These are phyloP conservation scores for Microtus montanus DNA, from an alignment of 2,113 vertebrate species.

Conservation along the genomic window DNA sequence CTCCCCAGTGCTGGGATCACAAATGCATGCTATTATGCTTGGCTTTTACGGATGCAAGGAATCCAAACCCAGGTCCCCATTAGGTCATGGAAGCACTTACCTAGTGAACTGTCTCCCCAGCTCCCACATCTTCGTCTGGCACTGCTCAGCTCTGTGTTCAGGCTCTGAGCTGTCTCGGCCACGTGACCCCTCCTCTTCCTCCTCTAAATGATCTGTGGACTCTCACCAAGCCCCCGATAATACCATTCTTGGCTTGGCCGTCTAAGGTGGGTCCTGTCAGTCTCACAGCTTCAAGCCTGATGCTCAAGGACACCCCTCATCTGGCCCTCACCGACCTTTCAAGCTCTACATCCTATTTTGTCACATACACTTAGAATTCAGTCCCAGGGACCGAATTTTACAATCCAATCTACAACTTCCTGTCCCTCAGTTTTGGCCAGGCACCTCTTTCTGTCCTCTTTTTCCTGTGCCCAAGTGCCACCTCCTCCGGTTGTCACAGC, in stretches of 20 bases:
- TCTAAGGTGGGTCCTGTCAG: neutral
- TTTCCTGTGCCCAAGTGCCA: neutral
- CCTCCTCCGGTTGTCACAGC: neutral
- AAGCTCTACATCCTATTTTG: neutral
- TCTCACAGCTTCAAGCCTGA: neutral
- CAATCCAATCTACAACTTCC: neutral
- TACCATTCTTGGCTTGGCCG: neutral
- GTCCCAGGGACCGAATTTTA: neutral
- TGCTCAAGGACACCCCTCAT: neutral
- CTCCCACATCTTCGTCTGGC: too few species aligned
- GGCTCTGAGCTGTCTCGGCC: neutral
- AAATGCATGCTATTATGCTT: neutral
- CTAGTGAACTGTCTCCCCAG: too few species aligned
- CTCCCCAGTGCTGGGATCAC: neutral
- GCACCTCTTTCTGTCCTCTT: slow-evolving; percentile 8
- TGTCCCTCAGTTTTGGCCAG: neutral
- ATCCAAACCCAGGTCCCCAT: too few species aligned
- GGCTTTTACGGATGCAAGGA: neutral
- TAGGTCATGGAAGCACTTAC: too few species aligned
- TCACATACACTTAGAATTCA: neutral
- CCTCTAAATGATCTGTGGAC: neutral
- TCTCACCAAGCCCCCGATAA: neutral
- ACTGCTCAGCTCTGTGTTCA: neutral
- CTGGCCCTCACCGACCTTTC: neutral
- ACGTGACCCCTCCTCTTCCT: neutral